Base-by-base conservation (phyloP, 2,888 invertebrate species). In the Therioaphis trifolii region DNA sequence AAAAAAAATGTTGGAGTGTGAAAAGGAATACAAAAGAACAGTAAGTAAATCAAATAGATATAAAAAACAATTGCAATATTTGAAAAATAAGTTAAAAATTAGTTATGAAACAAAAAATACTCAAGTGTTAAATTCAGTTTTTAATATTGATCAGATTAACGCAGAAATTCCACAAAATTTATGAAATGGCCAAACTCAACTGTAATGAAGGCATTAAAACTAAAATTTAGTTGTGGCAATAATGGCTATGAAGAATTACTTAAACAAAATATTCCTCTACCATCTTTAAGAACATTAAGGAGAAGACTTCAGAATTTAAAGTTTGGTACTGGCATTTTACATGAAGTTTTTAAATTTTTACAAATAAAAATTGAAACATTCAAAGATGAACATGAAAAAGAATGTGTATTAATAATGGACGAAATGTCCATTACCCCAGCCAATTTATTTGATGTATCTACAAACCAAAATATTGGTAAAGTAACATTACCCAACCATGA, bases 381-480 rank as follows among this genome's bases (percentile, higher is more conserved):
- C 11, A 63, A 63, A n/a, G 27, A 46, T 46, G 61, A 63, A 0
- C 2, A 43, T 58, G 77, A 77, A 49, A 58, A 49, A 77, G 77
- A 77, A 2, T 55, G 58, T 40, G 63, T 76, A 3, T 46, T 76
- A 61, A 24, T 58, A 27, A 58, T 76, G 40, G 46, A 77, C 12
- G 66, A 77, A 43, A 77, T 77, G 77, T n/a, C 77, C 7, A 58
- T 77, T n/a, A 77, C 77, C 11, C 46, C 43, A 18, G 5, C 14
- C 1, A 63, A n/a, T 43, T 9, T 27, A 63, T 77, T 21, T 63
- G 63, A 77, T 61, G 15, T 43, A 4, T 63, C 27, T 7, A 14
- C 35, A 12, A 66, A 66, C 24, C 40, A n/a, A 46, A 27, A 63
- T 18, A 35, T 63, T 14, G 77, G 77, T 2, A 18, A 61, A 35